Conservation (phyloP, 1,140 invertebrate genomes). For the silkworm (Bombyx mori) region DNA sequence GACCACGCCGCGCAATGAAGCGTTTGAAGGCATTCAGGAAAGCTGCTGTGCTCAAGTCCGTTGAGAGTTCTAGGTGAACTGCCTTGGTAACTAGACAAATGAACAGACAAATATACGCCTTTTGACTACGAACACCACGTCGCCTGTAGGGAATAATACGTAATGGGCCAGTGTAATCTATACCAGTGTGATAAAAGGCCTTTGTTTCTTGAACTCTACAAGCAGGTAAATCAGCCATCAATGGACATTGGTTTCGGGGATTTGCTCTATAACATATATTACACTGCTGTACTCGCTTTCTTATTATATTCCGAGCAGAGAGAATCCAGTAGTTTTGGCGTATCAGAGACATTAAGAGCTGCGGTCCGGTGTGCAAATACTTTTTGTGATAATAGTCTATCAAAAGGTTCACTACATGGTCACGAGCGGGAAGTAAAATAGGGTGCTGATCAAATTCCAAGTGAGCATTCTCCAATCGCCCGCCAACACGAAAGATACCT, state of each 20-base stretch:
- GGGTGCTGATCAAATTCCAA: too few species aligned
- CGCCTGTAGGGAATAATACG: conserved; percentile 16
- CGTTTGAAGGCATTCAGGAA: too few species aligned
- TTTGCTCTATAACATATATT: conserved; percentile 13
- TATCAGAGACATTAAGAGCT: conserved; percentile 21
- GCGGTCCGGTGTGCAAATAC: conserved; percentile 28
- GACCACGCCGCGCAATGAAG: too few species aligned
- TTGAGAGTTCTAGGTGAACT: too few species aligned
- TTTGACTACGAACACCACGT: conserved; percentile 24
- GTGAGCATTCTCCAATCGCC: too few species aligned
- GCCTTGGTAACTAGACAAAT: conserved; percentile 26
- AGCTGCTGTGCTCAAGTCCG: too few species aligned
- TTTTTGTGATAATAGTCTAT: conserved; percentile 17
- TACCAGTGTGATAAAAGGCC: conserved; percentile 36
- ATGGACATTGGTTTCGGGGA: conserved; percentile 13
- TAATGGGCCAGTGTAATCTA: conserved; percentile 52
- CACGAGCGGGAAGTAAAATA: too few species aligned
- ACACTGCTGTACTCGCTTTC: conserved; percentile 6
- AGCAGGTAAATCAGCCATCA: conserved; percentile 27
- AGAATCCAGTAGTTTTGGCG: conserved; percentile 34
- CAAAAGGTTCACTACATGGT: too few species aligned
- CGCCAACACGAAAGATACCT: too few species aligned
- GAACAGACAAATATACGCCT: conserved; percentile 46
- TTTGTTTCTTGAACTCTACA: conserved; percentile 15
- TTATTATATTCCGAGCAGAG: conserved; percentile 11